A percentile compares a stretch with the other conserved stretches of the same genome.
phyloP scores from a whole-genome alignment of 2,797 vertebrate genomes.

The Caiman crocodilus region DNA sequence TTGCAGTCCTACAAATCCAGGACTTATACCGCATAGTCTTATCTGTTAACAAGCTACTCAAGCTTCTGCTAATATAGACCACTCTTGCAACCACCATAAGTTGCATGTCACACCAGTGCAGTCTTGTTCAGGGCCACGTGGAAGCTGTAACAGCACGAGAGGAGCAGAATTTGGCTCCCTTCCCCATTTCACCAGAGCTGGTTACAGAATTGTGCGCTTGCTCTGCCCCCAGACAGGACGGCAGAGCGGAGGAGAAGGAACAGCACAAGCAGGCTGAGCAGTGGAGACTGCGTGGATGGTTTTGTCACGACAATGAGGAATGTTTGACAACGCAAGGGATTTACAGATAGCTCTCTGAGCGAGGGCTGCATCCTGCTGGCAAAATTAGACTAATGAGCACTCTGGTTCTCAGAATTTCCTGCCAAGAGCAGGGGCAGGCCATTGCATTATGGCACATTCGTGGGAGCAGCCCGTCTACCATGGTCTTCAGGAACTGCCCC shows the following conservation, averaged over 20 bases:
- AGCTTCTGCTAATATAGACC: slow-evolving; percentile 45
- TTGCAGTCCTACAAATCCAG: slow-evolving; percentile 20
- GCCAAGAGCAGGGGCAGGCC: background rate
- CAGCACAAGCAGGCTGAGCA: background rate
- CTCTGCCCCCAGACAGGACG: background rate
- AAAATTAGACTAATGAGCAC: background rate
- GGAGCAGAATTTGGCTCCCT: background rate
- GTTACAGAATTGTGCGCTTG: background rate
- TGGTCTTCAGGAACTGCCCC: too few species aligned
- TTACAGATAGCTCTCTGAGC: background rate
- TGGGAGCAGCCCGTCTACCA: too few species aligned
- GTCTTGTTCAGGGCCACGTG: background rate
- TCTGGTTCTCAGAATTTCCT: background rate
- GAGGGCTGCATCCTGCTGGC: slow-evolving; percentile 1
- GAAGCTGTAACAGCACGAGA: background rate
- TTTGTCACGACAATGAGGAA: slow-evolving; percentile 15
- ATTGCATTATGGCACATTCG: too few species aligned
- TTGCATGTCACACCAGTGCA: background rate
- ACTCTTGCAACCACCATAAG: background rate
- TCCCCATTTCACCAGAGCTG: fast-evolving
- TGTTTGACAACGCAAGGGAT: slow-evolving; percentile 21
- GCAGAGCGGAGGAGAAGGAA: background rate
- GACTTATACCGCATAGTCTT: slow-evolving; percentile 50
- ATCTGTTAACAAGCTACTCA: too few species aligned
- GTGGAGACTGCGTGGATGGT: background rate